Evolutionary conservation across 2,113 vertebrate genomes (phyloP).

Genomic region (Rhynchomys soricoides): DNA sequence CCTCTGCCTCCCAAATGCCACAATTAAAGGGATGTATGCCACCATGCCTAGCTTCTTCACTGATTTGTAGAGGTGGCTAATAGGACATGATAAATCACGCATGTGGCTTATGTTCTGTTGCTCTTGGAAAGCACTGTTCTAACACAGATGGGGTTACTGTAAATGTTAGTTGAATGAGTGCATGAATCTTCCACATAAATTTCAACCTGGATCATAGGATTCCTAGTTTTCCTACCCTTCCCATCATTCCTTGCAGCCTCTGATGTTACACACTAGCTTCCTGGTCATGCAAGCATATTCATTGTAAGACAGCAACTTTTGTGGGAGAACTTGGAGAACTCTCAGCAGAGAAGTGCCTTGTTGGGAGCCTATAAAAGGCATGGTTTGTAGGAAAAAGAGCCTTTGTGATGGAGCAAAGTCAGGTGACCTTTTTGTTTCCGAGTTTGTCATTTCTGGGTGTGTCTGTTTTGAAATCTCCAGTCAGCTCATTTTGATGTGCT

Average conservation of each 20-base stretch:
- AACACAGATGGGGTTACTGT: not conserved
- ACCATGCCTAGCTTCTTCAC: not conserved
- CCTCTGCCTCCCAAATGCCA: not conserved
- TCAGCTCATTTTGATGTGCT: not conserved
- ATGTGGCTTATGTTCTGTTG: not conserved
- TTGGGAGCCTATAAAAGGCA: not conserved
- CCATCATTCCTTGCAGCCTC: not conserved
- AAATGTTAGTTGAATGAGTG: not conserved
- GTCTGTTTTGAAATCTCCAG: not conserved
- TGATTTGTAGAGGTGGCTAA: not conserved
- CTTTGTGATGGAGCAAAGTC: not conserved
- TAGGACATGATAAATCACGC: not conserved
- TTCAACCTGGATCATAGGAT: not conserved
- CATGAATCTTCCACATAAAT: not conserved
- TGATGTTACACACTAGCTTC: not conserved
- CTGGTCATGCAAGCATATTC: not conserved
- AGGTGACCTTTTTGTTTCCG: not conserved
- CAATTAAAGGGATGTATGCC: not conserved
- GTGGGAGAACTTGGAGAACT: not conserved
- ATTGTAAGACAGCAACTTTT: not conserved
- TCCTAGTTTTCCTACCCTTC: not conserved
- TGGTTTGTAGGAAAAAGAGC: not conserved
- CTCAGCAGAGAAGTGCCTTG: not conserved
- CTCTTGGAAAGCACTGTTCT: not conserved
- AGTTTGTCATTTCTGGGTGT: not conserved